Evolutionary conservation across 1,140 invertebrate species (phyloP).

Genomic region (Lordiphosa collinella): DNA sequence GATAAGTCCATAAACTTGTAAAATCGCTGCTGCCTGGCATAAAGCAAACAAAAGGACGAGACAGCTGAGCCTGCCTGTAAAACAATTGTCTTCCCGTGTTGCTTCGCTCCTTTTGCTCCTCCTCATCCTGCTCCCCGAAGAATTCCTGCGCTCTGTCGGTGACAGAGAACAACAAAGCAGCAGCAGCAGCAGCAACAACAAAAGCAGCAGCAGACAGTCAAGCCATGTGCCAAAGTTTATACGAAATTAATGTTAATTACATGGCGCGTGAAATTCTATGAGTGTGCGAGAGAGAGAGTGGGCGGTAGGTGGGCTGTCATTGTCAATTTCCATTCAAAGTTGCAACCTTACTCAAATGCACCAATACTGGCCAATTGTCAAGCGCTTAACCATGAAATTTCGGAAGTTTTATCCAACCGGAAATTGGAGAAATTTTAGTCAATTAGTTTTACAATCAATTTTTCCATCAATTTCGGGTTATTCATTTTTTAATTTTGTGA

Average conservation of each 20-base stretch:
- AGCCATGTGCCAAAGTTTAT: constrained; percentile 58
- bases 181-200: constrained; percentile 37
- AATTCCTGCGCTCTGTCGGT: constrained; percentile 7
- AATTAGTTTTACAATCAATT: no score
- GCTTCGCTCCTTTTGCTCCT: no score
- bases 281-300: background rate
- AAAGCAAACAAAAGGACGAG: constrained; percentile 32
- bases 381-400: no score
- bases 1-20: constrained; percentile 51
- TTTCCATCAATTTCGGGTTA: no score
- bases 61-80: constrained; percentile 35
- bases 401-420: no score
- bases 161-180: constrained; percentile 32
- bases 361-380: no score
- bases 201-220: constrained; percentile 26
- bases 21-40: constrained; percentile 33
- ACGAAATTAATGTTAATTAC: constrained; percentile 67
- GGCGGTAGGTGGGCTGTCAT: background rate
- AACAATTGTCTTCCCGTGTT: constrained; percentile 49
- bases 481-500: no score
- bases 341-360: no score
- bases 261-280: constrained; percentile 28
- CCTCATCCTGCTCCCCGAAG: no score
- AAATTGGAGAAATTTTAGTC: no score
- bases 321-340: no score